These are phyloP conservation scores for Hemichromis elongatus DNA, from an alignment of 2,113 vertebrate species.

Conservation along the genomic window DNA sequence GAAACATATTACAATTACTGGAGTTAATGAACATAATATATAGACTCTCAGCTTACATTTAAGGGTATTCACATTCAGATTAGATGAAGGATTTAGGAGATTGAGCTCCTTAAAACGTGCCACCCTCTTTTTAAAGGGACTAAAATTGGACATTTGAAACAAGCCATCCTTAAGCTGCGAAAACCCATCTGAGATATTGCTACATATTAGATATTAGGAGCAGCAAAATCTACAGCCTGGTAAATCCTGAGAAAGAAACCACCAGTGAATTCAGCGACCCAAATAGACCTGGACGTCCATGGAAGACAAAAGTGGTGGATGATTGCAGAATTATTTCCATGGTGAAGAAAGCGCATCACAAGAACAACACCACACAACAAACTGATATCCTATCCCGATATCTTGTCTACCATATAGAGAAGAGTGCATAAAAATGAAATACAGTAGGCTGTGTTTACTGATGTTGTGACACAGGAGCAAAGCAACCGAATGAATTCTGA, in stretches of 20 bases:
- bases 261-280: background rate
- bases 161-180: background rate
- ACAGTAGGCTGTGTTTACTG: no score
- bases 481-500: no score
- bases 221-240: background rate
- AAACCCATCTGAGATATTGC: background rate
- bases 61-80: background rate
- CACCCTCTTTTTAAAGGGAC: background rate
- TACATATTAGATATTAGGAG: background rate
- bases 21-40: background rate
- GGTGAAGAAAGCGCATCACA: no score
- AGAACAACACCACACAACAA: no score
- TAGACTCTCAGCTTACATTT: background rate
- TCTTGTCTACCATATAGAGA: no score
- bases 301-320: no score
- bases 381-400: no score
- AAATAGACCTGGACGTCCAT: no score
- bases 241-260: background rate
- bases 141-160: background rate
- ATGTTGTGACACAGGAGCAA: no score
- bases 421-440: no score
- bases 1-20: background rate
- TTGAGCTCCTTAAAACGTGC: background rate
- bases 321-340: no score
- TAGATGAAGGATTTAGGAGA: background rate